These are phyloP conservation scores for Chromoteleia sp. DNA, from an alignment of 2,888 invertebrate genomes.

Conservation along the genomic window DNA sequence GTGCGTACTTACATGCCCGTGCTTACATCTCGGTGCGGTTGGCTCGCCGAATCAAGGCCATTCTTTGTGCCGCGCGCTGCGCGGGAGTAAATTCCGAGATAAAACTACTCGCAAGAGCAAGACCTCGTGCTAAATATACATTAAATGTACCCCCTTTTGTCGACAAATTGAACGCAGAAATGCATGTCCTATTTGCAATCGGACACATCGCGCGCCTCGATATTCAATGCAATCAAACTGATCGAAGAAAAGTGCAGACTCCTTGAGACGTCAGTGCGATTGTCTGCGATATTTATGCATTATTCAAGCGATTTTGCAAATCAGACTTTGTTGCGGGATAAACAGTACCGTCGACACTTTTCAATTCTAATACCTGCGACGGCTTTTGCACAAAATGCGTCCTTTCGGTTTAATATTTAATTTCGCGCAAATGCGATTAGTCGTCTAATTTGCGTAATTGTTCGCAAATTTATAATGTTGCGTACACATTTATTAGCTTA, in stretches of 20 bases:
- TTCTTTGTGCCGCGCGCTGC: conserved; percentile 58
- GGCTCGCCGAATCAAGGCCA: conserved; percentile 62
- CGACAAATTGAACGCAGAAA: conserved; percentile 58
- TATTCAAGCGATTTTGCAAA: conserved; percentile 36
- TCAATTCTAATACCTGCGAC: background rate
- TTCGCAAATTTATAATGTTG: too few relatives aligned
- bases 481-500: too few relatives aligned
- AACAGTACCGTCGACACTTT: conserved; percentile 4
- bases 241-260: conserved; percentile 33
- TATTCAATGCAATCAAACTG: conserved; percentile 43
- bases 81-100: conserved; percentile 65
- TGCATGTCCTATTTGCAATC: conserved; percentile 40
- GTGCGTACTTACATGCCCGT: conserved; percentile 43
- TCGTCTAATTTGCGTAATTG: too few relatives aligned
- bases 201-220: conserved; percentile 29
- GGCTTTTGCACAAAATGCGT: background rate
- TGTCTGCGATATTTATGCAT: conserved; percentile 25
- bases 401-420: too few relatives aligned
- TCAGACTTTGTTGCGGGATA: conserved; percentile 2
- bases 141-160: conserved; percentile 51
- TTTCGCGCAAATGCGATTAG: too few relatives aligned
- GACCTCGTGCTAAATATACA: conserved; percentile 66
- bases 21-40: conserved; percentile 10
- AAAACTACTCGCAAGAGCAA: conserved; percentile 51
- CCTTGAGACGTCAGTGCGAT: conserved; percentile 32